Base-by-base conservation (phyloP, 2,797 vertebrate species). In the Limnodromus scolopaceus region DNA sequence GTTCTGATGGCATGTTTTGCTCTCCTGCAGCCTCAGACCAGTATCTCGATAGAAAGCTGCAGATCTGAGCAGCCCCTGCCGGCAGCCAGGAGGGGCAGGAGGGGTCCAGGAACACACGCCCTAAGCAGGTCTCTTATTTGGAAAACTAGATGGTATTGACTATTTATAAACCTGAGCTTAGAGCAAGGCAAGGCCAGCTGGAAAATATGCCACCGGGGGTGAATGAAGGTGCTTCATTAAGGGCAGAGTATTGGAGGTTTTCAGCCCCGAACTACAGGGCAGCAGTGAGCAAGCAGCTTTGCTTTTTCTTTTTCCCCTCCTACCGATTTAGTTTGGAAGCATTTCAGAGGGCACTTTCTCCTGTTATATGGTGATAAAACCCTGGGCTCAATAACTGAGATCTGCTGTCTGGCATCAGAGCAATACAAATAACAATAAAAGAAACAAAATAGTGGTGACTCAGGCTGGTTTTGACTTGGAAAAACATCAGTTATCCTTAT, bases 381-480 rank as follows among this genome's bases (percentile, higher is more conserved):
- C 61, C 75, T 38, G 48, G 53, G 77, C 87, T 77, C 88, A 69
- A 30, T 85, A 96, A 43, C 60, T n/a, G 83, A 84, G 79, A 93
- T 96, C 82, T 96, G 71, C 83, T 94, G 78, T 89, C 81, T 95
- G 86, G 71, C 90, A 91, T 93, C 78, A 71, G 57, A 92, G 72
- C 76, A 89, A 89, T 43, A 96, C 71, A 96, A 95, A 93, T 83
- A 96, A 90, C 86, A 96, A 95, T 89, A 92, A 93, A 92, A 75
- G 72, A 92, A 91, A 76, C 76, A 96, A 96, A 92, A 87, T 6
- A 81, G 87, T 84, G 81, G 81, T 94, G 91, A 95, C 64, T 95
- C 94, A 91, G 91, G 53, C 87, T 89, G 89, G 76, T 92, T 96
- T 95, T 6, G n/a, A 77, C 86, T 92, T 65, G 65, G 89, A 87